Base-by-base conservation (phyloP, 2,797 vertebrate genomes). In the Adelosebastes latens region DNA sequence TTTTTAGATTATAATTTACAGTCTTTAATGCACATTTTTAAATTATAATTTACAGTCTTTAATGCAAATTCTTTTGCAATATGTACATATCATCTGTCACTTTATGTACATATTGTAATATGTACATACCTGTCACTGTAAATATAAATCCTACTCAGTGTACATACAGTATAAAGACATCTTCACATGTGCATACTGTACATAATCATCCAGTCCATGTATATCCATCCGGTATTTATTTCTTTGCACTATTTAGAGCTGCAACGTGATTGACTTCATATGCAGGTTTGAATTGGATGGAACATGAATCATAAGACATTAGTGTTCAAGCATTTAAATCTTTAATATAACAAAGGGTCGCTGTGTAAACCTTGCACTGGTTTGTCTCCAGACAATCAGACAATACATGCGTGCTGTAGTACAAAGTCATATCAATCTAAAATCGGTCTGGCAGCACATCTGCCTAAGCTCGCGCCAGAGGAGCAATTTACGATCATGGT, bases 401-500 rank as follows among this genome's bases (percentile, higher is more conserved):
- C 53, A 36, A 8, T 49, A 49, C 46, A 49, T 8, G 32, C 29
- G 36, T 36, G 27, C 18, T 77, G 52, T 46, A 31, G 60, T 36
- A 59, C 56, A 72, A 72, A 79, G 46, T 82, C 71, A 64, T 60
- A 77, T 81, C 79, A 88, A 63, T 83, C 79, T 83, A 68, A 87
- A 86, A 82, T 83, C 4, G 2, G 75, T 75, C 77, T 10, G 60
- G 58, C 84, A 85, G 59, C 83, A 87, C 86, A 90, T 88, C 87
- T 92, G 89, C 69, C 77, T 76, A 63, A 82, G 72, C 16, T 59
- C 25, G 39, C 63, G 22, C 77, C 72, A 8, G 59, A 77, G 70
- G 78, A 88, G 81, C 83, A 83, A 89, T 92, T 88, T 87, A 77
- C 72, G 18, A 90, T 86, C 81, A 80, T 60, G 85, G 79, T 83